Percentiles rank a stretch among this genome's conserved stretches.
These are phyloP conservation scores for Piscicola geometra DNA, from an alignment of 2,888 invertebrate genomes.

Conservation along the genomic window DNA sequence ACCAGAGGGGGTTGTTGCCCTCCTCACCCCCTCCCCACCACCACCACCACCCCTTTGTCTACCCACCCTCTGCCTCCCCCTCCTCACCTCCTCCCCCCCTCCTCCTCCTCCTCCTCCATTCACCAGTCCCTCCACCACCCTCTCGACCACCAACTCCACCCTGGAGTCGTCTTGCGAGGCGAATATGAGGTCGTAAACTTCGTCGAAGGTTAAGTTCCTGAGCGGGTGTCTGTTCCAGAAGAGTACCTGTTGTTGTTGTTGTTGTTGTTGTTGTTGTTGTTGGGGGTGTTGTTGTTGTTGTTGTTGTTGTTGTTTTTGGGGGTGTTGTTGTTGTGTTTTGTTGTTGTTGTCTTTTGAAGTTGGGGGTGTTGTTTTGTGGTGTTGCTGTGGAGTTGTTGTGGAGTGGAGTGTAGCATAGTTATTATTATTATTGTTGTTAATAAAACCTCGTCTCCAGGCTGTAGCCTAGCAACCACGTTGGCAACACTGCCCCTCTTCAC, in stretches of 20 bases:
- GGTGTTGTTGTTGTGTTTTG: no score
- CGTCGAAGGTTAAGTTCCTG: conserved; percentile 83
- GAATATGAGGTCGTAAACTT: conserved; percentile 88
- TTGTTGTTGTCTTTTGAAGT: no score
- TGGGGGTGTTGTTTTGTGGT: no score
- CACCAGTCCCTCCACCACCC: conserved; percentile 51
- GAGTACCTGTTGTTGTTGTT: no score
- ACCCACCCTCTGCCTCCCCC: neutral
- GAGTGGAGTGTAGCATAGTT: no score
- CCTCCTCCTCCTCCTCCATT: neutral
- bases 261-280: no score
- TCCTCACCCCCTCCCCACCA: neutral
- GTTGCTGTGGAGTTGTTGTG: no score
- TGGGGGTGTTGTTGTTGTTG: no score
- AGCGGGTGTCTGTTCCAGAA: conserved; percentile 64
- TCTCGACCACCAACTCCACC: conserved; percentile 88
- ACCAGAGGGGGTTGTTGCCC: neutral
- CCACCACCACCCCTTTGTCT: neutral
- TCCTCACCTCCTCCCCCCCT: neutral
- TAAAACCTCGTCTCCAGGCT: conserved; percentile 69
- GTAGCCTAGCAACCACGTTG: conserved; percentile 88
- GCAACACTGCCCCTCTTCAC: conserved; percentile 97
- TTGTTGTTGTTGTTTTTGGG: no score
- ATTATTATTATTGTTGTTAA: no score
- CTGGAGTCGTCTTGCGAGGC: conserved; percentile 91